These are phyloP conservation scores for Orgyia antiqua DNA, from an alignment of 2,888 invertebrate genomes.

Conservation along the genomic window DNA sequence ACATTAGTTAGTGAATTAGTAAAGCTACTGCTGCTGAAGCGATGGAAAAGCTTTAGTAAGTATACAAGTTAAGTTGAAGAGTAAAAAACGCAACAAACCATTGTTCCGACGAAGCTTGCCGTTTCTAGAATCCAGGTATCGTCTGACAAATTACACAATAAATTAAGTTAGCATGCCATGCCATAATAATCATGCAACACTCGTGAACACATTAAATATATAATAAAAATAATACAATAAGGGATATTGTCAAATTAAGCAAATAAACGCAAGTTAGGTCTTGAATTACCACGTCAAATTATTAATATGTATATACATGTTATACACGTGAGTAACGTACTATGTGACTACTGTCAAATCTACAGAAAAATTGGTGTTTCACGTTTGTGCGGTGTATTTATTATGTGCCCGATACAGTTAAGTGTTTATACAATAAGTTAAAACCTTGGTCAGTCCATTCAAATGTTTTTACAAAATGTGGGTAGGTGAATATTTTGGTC, in stretches of 20 bases:
- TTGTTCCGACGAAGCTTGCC: slow-evolving; percentile 64
- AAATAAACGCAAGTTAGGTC: slow-evolving; percentile 4
- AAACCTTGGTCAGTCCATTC: slow-evolving; percentile 25
- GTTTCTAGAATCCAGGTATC: slow-evolving; percentile 74
- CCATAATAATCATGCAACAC: slow-evolving; percentile 65
- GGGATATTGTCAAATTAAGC: slow-evolving; percentile 16
- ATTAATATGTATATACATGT: slow-evolving; percentile 19
- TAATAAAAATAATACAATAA: slow-evolving; percentile 25
- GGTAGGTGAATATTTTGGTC: too few species aligned
- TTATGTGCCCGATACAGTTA: slow-evolving; percentile 32
- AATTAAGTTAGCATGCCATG: slow-evolving; percentile 73
- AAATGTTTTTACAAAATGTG: too few species aligned
- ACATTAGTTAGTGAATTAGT: slow-evolving; percentile 32
- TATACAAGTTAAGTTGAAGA: slow-evolving; percentile 34
- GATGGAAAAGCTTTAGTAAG: slow-evolving; percentile 37
- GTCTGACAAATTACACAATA: slow-evolving; percentile 75
- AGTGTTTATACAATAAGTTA: slow-evolving; percentile 33
- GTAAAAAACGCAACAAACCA: slow-evolving; percentile 70
- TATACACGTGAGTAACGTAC: slow-evolving; percentile 23
- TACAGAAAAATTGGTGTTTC: slow-evolving; percentile 35
- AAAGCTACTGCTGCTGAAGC: slow-evolving; percentile 35
- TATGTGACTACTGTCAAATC: slow-evolving; percentile 32
- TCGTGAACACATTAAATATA: slow-evolving; percentile 38
- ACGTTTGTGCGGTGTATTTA: slow-evolving; percentile 33
- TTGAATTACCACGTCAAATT: slow-evolving; percentile 21